These are phyloP conservation scores for Suillia variegata DNA, from an alignment of 2,888 invertebrate species.

Conservation along the genomic window DNA sequence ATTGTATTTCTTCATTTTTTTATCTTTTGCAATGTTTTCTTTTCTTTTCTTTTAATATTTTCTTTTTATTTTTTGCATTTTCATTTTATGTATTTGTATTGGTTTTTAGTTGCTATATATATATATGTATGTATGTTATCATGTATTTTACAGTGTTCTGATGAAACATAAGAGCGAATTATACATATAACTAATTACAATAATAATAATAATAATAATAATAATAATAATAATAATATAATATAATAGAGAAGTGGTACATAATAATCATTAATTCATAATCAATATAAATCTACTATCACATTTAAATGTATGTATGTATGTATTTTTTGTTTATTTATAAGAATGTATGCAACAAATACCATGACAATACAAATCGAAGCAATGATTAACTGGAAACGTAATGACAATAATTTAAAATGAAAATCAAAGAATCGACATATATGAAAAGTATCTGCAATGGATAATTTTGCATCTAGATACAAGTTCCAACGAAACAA, in stretches of 20 bases:
- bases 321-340: conserved; percentile 5
- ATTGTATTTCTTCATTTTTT: conserved; percentile 7
- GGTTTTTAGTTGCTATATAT: background rate
- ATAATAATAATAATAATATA: conserved; percentile 17
- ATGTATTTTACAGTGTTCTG: conserved; percentile 1
- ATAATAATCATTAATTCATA: conserved; percentile 9
- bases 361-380: background rate
- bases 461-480: too few relatives aligned
- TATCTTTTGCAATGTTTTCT: conserved; percentile 1
- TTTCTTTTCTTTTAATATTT: conserved; percentile 6
- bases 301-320: conserved; percentile 31
- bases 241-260: too few relatives aligned
- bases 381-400: too few relatives aligned
- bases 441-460: too few relatives aligned
- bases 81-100: background rate
- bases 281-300: conserved; percentile 33
- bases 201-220: conserved; percentile 19
- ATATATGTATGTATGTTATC: too few relatives aligned
- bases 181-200: conserved; percentile 10
- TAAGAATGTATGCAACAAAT: conserved; percentile 1
- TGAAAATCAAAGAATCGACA: too few relatives aligned
- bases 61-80: conserved; percentile 6
- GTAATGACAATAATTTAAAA: too few relatives aligned
- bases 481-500: too few relatives aligned
- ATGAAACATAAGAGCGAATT: background rate